Base-by-base conservation (phyloP, 2,888 invertebrate genomes). In the Pachydiplax longipennis region DNA sequence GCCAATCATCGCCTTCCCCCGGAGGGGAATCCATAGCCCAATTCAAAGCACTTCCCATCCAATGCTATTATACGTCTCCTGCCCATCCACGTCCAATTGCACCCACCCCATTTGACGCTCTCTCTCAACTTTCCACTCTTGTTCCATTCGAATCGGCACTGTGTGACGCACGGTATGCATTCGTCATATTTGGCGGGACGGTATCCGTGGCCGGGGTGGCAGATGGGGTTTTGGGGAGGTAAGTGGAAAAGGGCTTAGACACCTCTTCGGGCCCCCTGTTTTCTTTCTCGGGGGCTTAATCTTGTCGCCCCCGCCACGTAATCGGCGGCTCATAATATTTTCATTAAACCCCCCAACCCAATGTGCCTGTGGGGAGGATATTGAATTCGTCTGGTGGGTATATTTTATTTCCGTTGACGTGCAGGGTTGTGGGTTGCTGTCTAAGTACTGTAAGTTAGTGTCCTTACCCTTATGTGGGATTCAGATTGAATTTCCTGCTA, bases 1-100 rank as follows among this genome's bases (percentile, higher is more conserved):
- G 87, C 87, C 87, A 87, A 87, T 87, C 87, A 87, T 61, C 87
- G 35, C 37, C 8, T 31, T 2, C 35, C 61, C 87, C 87, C 65
- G 6, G 58, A 58, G 58, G 53, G 83, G 58, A 22, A 82, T 82
- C 82, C 48, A n/a, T 82, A 37, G 48, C 82, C 82, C 82, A 83
- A 83, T 83, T 83, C 83, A 83, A 58, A 83, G 58, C 87, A 31
- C 31, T 58, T 35, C 53, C 83, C 53, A 48, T 44, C 81, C 6
- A 37, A 81, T 44, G 40, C 58, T 15, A 44, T 48, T 48, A 37
- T 48, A 8, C 48, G 8, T n/a, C 44, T 44, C 82, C 48, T 22
- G 15, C 53, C 82, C 53, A 25, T 37, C 81, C 44, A 44, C 40
- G 37, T 18, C 40, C 25, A 12, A 44, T 25, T 25, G 44, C 13